Evolutionary conservation across 1,140 invertebrate genomes (phyloP), one percentile per base, ranked within the genome.

Genomic region (Hycleus phaleratus): DNA sequence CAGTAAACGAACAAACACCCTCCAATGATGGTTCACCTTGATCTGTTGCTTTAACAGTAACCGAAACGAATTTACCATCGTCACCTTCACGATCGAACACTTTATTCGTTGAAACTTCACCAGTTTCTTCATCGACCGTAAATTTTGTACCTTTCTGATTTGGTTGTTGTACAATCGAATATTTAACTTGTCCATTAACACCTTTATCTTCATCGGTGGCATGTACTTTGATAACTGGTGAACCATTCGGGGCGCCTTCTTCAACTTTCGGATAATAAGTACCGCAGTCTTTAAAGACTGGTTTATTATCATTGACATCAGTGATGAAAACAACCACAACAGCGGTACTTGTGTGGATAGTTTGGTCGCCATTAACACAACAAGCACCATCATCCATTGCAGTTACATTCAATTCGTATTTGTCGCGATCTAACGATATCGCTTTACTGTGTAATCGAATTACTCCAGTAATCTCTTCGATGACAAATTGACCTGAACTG

Each of bases 141-240:
- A 95, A 95, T 74, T 95, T 95, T 0, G 92, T 94, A 24, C 93
- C 93, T 75, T 95, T 95, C 68, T 96, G 93, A 80, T 95, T 95
- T 0, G 93, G 93, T 72, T 96, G 93, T 72, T 95, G 93, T 0
- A 96, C 93, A 68, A 96, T 95, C 8, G 91, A 95, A 74, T 96
- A 96, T 73, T 94, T 93, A 8, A 85, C 83, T 81, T 95, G 91
- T 6, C 91, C 91, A 72, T 95, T 95, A 3, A 93, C 90, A 7
- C 90, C 93, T 76, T 95, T 96, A 67, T 96, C 93, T 74, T 94
- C 88, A 68, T 95, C 93, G 5, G 90, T 93, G 2, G 93, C 93
- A 67, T 93, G 89, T 0, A 95, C 92, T 76, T 93, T 94, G 47
- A 96, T 90, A 4, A 95, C 92, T 3, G 90, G 88, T 70, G 90